Conservation (phyloP, 2,797 vertebrate species). For the Odontamblyopus lacepedii region DNA sequence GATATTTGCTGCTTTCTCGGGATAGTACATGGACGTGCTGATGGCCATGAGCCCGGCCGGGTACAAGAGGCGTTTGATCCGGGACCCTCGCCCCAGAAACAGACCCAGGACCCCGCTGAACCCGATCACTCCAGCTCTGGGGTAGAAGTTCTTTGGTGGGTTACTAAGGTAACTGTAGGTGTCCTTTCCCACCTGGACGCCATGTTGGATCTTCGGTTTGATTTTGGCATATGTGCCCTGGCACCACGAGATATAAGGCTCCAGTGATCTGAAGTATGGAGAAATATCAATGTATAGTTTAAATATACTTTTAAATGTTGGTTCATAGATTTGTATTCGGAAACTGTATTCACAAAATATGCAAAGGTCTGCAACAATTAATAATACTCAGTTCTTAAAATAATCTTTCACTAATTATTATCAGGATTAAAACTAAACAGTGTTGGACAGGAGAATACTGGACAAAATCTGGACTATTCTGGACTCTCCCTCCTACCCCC, state of each 20-base stretch:
- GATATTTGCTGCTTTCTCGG: conserved; percentile 79
- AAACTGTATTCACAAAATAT: too few species aligned
- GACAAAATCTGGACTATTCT: too few species aligned
- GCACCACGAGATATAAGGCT: conserved; percentile 67
- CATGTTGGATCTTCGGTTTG: conserved; percentile 81
- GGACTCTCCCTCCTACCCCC: too few species aligned
- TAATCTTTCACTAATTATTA: too few species aligned
- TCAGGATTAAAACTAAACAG: too few species aligned
- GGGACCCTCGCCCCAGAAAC: conserved; percentile 88
- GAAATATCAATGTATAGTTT: background rate
- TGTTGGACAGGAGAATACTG: too few species aligned
- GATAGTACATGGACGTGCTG: conserved; percentile 89
- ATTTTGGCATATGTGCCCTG: conserved; percentile 74
- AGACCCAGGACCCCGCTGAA: conserved; percentile 89
- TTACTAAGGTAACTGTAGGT: conserved; percentile 81
- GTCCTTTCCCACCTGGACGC: conserved; percentile 79
- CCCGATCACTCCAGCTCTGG: conserved; percentile 89
- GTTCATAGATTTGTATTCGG: too few species aligned
- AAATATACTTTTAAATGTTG: too few species aligned
- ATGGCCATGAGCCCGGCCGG: conserved; percentile 83
- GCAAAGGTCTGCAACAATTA: too few species aligned
- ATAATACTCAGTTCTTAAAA: too few species aligned
- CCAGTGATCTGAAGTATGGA: conserved; percentile 1
- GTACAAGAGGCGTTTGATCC: conserved; percentile 88
- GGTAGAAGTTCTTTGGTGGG: conserved; percentile 91